Base-by-base conservation (phyloP, 2,888 invertebrate genomes). In the Brenthis ino region DNA sequence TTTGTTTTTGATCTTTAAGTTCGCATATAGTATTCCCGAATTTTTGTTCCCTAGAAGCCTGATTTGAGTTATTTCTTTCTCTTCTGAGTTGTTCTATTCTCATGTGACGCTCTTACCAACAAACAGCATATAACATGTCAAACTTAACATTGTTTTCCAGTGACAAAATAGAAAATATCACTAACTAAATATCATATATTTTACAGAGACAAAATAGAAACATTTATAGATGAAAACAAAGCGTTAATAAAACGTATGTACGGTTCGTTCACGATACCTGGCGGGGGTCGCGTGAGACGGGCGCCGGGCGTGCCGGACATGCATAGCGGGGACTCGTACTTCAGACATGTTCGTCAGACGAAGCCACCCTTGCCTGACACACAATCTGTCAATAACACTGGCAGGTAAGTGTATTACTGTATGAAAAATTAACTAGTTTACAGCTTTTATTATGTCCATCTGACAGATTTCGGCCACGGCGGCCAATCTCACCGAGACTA, bases 241-340 rank as follows among this genome's bases (percentile, higher is more conserved):
- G 98, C 98, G 67, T 86, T 98, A 76, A 98, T 98, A 95, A 96
- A 97, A 82, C 94, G 98, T 71, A 98, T 98, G 98, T 98, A 98
- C 84, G 98, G 98, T 0, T 97, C 98, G 77, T 98, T 98, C 82
- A 92, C 94, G 11, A 94, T 94, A 51, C 93, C 93, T 8, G 86
- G 85, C 3, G 88, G 92, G 63, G 84, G 83, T 75, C 79, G 93
- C 16, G 89, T 90, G 70, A 82, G 92, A 55, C 79, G 93, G 20
- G 86, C 93, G 11, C 91, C 93, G 0, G 91, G 91, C 1, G 94
- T 94, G 0, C 95, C 95, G 0, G 95, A 95, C 74, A 82, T 95
- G 77, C 86, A 91, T 56, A 72, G 76, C 1, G 79, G 79, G 0
- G 93, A 93, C 72, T 91, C 93, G 0, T 93, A 86, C 81, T 92